Conservation (phyloP, 2,113 vertebrate genomes). For the Triplophysa siluroides region DNA sequence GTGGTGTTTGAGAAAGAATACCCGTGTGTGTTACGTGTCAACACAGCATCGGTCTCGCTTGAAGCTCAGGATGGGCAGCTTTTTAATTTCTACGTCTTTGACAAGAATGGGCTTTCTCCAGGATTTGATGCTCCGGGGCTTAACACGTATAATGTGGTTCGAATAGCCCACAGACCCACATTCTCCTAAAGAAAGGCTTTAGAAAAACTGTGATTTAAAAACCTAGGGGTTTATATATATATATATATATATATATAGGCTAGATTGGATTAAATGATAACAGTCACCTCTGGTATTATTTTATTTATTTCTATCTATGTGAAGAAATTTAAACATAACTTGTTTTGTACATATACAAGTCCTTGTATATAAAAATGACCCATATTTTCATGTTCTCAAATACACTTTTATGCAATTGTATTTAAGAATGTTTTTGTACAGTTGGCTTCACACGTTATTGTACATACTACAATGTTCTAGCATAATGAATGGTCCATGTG, state of each 20-base stretch:
- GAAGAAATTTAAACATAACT: background rate
- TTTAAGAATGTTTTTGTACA: background rate
- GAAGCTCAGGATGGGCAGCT: constrained; percentile 90
- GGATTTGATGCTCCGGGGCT: constrained; percentile 91
- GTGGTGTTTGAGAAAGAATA: constrained; percentile 87
- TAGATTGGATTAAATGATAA: background rate
- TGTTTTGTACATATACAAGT: constrained; percentile 3
- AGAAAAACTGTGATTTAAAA: background rate
- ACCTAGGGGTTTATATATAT: background rate
- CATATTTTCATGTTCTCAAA: background rate
- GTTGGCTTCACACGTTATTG: background rate
- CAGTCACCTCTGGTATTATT: background rate
- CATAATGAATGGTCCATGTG: background rate
- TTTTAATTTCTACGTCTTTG: constrained; percentile 83
- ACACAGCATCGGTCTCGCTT: constrained; percentile 82
- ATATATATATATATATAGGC: too few species aligned
- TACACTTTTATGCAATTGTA: background rate
- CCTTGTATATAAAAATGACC: constrained; percentile 7
- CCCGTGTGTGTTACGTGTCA: constrained; percentile 82
- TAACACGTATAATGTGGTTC: constrained; percentile 85
- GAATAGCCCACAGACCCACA: constrained; percentile 74
- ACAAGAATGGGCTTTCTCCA: constrained; percentile 80
- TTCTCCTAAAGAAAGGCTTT: constrained; percentile 66
- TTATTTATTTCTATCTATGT: background rate
- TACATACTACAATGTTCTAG: background rate